Base-by-base conservation (phyloP, 2,113 vertebrate species). In the Odobenus rosmarus region DNA sequence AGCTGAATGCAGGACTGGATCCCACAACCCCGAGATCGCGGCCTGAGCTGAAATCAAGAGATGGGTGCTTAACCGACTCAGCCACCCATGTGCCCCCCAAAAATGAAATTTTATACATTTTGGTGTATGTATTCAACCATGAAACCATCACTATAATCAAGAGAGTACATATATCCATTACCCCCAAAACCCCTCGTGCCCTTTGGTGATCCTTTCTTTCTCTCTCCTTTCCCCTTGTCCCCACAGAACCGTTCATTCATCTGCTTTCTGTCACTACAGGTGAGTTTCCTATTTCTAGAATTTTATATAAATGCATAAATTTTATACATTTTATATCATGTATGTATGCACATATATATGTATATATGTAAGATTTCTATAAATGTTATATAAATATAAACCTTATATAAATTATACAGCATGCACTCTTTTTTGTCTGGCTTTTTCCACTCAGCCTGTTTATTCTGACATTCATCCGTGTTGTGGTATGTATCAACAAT, bases 111-210 rank as follows among this genome's bases (percentile, higher is more conserved):
- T 6, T 71, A 67, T 7, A 23, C 9, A 76, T 84, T 53, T 83
- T 77, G 7, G 36, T 39, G 23, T 88, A 57, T 4, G 7, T 36
- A 28, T 55, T 90, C n/a, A 90, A 49, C 21, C 18, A 36, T 1
- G 53, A 91, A 71, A 33, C 5, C 49, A 64, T 69, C 71, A 31
- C 21, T 6, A 15, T 49, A 55, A 14, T 46, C 13, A 49, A 51
- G 23, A 53, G 1, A 42, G 13, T 18, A 31, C 31, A 46, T 7
- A 6, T 2, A 61, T 8, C 26, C 16, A n/a, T 72, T 39, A 14
- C 28, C 12, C 21, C 0, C 8, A 23, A 28, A 69, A 2, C 0
- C 4, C 31, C 5, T 49, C 2, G 0, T 14, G 24, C 1, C 18
- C 12, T 5, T 49, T 42, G 31, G 18, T 23, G 39, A 24, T 23